Evolutionary conservation across 2,113 vertebrate species (phyloP).

Genomic region (Neotoma lepida): DNA sequence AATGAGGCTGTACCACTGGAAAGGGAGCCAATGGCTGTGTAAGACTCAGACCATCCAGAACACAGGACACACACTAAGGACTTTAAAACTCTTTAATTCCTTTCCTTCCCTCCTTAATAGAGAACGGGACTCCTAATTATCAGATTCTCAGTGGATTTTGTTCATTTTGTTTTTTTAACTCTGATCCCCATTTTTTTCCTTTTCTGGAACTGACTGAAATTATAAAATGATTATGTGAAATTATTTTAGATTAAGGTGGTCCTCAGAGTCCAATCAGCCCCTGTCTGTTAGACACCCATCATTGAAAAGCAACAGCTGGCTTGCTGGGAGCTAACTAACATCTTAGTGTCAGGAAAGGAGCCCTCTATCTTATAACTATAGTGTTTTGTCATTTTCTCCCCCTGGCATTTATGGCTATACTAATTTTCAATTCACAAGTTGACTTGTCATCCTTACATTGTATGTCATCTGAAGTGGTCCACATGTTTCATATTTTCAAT

Average conservation of each 20-base stretch:
- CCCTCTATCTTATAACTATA: background rate
- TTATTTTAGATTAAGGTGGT: background rate
- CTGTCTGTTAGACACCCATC: background rate
- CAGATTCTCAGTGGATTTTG: background rate
- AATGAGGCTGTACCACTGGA: background rate
- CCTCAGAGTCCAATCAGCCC: background rate
- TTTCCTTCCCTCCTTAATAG: background rate
- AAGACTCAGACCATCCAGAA: background rate
- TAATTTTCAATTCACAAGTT: constrained; percentile 23
- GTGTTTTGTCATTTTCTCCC: background rate
- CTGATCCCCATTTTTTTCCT: background rate
- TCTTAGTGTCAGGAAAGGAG: background rate
- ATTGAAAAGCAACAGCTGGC: background rate
- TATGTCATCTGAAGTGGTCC: background rate
- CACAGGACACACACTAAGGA: background rate
- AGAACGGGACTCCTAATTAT: background rate
- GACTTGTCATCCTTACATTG: background rate
- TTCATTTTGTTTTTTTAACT: background rate
- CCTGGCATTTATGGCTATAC: background rate
- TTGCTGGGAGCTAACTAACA: background rate
- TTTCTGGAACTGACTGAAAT: background rate
- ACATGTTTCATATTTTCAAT: background rate
- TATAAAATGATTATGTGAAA: background rate
- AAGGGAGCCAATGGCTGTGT: background rate
- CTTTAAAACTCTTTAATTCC: background rate